Percentiles rank a stretch among this genome's conserved stretches.
phyloP scores from a whole-genome alignment of 2,113 vertebrate genomes.

The Sceloporus undulatus region DNA sequence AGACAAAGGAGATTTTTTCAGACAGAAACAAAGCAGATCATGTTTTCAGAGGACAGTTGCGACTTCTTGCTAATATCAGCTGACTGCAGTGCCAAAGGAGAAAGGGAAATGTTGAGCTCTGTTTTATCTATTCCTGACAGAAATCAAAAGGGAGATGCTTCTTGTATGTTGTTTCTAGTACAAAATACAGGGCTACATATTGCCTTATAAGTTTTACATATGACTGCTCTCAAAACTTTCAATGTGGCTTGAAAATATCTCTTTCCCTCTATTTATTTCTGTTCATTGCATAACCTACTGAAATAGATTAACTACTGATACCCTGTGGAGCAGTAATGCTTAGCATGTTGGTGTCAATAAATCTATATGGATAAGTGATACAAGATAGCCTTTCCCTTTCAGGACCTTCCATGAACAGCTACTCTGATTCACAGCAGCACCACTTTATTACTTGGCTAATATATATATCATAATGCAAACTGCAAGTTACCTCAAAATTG shows the following conservation, averaged over 20 bases:
- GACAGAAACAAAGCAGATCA: constrained; percentile 47
- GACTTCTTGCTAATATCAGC: constrained; percentile 61
- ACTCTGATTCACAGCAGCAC: constrained; percentile 35
- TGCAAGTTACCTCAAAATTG: not conserved
- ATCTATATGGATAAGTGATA: constrained; percentile 51
- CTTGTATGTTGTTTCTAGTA: constrained; percentile 7
- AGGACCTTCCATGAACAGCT: constrained; percentile 47
- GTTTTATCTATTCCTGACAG: constrained; percentile 74
- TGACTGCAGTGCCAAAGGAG: constrained; percentile 53
- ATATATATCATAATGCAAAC: not conserved
- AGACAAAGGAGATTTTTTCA: constrained; percentile 61
- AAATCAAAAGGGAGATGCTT: constrained; percentile 71
- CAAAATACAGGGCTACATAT: constrained; percentile 73
- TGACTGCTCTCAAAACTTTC: not conserved
- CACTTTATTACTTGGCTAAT: constrained; percentile 1
- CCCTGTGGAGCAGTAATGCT: constrained; percentile 42
- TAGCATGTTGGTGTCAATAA: constrained; percentile 61
- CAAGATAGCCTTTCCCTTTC: constrained; percentile 52
- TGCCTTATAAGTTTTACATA: constrained; percentile 65
- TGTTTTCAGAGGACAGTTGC: not conserved
- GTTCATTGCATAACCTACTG: constrained; percentile 28
- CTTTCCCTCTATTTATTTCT: not conserved
- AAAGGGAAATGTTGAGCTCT: constrained; percentile 74
- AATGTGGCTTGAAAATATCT: constrained; percentile 29
- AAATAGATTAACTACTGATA: constrained; percentile 55